phyloP scores from a whole-genome alignment of 2,113 vertebrate genomes.

The Rhinoptilus africanus region DNA sequence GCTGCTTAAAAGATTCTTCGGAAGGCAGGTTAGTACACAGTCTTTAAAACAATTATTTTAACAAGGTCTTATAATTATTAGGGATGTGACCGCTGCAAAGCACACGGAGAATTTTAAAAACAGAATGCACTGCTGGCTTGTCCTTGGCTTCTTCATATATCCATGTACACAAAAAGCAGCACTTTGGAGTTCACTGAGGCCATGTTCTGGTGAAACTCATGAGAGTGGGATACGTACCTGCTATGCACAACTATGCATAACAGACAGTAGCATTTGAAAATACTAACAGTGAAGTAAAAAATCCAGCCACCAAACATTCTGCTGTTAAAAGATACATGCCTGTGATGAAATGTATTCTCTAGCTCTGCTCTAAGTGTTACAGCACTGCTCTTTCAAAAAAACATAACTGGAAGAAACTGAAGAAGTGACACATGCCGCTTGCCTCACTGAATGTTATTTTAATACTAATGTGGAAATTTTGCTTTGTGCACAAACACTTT shows the following conservation, averaged over 20 bases:
- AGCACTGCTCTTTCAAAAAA: background rate
- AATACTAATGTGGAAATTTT: slow-evolving; percentile 69
- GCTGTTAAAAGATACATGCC: background rate
- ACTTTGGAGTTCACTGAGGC: background rate
- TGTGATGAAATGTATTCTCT: background rate
- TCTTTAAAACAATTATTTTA: background rate
- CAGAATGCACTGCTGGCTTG: background rate
- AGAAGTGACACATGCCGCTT: slow-evolving; percentile 34
- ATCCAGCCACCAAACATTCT: background rate
- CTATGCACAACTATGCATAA: background rate
- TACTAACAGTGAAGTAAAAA: background rate
- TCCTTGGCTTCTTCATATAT: background rate
- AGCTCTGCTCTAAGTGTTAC: slow-evolving; percentile 36
- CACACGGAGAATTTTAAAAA: background rate
- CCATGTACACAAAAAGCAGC: background rate
- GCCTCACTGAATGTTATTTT: slow-evolving; percentile 69
- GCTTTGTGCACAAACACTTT: slow-evolving; percentile 70
- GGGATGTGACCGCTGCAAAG: background rate
- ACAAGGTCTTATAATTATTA: background rate
- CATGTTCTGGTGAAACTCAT: background rate
- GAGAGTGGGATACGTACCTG: accelerated
- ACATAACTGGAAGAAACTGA: background rate
- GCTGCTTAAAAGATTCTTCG: background rate
- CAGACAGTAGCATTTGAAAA: background rate
- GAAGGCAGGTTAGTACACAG: background rate